A percentile compares a stretch with the other conserved stretches of the same genome.
Conservation (phyloP, 2,888 invertebrate genomes). For the Stomorhina lunata region DNA sequence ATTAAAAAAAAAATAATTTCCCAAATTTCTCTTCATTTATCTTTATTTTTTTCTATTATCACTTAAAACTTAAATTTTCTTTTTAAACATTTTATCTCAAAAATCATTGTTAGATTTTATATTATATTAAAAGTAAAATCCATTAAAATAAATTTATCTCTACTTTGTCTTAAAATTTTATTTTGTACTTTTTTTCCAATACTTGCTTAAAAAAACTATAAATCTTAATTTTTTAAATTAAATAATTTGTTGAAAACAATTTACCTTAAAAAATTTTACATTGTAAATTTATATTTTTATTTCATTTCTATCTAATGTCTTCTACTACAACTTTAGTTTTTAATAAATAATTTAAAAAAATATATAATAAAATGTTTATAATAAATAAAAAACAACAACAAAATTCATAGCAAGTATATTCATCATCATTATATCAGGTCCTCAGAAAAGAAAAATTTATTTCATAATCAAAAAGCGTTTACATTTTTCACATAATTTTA, state of each 20-base stretch:
- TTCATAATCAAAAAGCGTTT: background rate
- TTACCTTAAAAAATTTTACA: background rate
- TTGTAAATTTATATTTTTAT: background rate
- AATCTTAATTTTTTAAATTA: too few species aligned
- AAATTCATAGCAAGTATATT: slow-evolving; percentile 65
- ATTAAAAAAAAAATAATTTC: slow-evolving; percentile 6
- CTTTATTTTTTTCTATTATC: background rate
- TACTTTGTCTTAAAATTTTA: too few species aligned
- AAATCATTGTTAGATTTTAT: too few species aligned
- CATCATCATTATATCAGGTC: slow-evolving; percentile 61
- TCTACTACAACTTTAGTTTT: background rate
- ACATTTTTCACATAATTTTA: too few species aligned
- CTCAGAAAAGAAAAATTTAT: slow-evolving; percentile 8
- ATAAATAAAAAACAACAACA: slow-evolving; percentile 54
- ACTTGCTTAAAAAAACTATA: too few species aligned
- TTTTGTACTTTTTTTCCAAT: too few species aligned
- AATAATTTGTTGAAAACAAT: too few species aligned
- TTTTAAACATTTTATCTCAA: background rate
- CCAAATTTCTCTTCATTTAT: background rate
- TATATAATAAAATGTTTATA: background rate
- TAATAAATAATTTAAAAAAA: background rate
- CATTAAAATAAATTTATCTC: too few species aligned
- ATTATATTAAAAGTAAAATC: too few species aligned
- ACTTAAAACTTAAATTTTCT: too few species aligned
- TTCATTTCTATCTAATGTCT: background rate